phyloP scores from a whole-genome alignment of 2,113 vertebrate genomes.

The Stictonetta naevosa region DNA sequence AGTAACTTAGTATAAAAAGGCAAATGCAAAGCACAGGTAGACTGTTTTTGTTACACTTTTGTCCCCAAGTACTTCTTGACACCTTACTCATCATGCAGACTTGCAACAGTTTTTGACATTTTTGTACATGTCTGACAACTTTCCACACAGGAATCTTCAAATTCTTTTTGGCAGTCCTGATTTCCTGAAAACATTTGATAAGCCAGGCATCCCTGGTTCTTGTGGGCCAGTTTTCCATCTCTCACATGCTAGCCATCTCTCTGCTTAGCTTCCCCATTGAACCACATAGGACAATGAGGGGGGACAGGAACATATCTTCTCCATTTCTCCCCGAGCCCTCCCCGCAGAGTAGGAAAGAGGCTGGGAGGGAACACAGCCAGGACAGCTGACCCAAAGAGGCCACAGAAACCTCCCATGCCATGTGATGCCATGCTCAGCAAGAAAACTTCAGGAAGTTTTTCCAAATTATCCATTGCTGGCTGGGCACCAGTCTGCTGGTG shows the following conservation, averaged over 20 bases:
- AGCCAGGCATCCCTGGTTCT: background rate
- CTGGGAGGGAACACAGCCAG: rapidly evolving
- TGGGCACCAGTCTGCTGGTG: too few relatives aligned
- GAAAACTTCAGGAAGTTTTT: too few relatives aligned
- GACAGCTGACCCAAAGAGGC: background rate
- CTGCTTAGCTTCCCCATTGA: background rate
- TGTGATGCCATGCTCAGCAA: too few relatives aligned
- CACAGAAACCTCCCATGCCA: too few relatives aligned
- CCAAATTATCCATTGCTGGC: too few relatives aligned
- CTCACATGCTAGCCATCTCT: background rate
- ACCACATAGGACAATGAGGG: background rate
- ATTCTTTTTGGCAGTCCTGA: background rate
- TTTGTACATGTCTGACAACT: background rate
- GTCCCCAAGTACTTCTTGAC: background rate
- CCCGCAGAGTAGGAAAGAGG: background rate
- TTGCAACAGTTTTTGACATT: background rate
- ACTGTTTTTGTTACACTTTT: background rate
- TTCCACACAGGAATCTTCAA: background rate
- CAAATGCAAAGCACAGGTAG: background rate
- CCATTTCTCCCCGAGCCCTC: too few relatives aligned
- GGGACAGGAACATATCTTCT: background rate
- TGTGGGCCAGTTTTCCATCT: background rate
- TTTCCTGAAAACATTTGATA: background rate
- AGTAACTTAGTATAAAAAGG: background rate
- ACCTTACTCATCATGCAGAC: background rate